Evolutionary conservation across 2,113 vertebrate species (phyloP).

Genomic region (Gulo gulo): DNA sequence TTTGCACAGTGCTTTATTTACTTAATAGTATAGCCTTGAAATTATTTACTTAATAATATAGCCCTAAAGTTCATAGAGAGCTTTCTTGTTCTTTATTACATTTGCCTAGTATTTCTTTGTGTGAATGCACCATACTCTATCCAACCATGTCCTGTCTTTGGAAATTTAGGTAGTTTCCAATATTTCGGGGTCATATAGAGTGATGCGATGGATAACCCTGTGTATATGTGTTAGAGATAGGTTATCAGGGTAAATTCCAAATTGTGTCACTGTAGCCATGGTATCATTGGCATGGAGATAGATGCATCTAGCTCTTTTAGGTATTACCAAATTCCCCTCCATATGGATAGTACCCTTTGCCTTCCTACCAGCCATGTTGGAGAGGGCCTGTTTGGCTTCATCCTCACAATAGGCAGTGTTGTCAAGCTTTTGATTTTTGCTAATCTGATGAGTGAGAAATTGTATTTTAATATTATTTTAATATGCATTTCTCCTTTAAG

Average conservation of each 20-base stretch:
- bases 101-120: background rate
- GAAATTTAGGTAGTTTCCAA: background rate
- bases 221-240: background rate
- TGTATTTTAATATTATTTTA: background rate
- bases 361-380: background rate
- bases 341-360: background rate
- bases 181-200: background rate
- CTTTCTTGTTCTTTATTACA: background rate
- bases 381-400: background rate
- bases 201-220: background rate
- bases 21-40: background rate
- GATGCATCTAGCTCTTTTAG: background rate
- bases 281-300: background rate
- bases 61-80: background rate
- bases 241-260: background rate
- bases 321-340: background rate
- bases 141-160: background rate
- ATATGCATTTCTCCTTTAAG: constrained; percentile 5
- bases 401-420: background rate
- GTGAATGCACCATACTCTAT: background rate
- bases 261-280: background rate
- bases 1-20: background rate
- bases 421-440: background rate
- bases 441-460: background rate
- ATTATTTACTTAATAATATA: background rate